These are phyloP conservation scores for Thaumatotibia leucotreta DNA, from an alignment of 1,140 invertebrate genomes.

Conservation along the genomic window DNA sequence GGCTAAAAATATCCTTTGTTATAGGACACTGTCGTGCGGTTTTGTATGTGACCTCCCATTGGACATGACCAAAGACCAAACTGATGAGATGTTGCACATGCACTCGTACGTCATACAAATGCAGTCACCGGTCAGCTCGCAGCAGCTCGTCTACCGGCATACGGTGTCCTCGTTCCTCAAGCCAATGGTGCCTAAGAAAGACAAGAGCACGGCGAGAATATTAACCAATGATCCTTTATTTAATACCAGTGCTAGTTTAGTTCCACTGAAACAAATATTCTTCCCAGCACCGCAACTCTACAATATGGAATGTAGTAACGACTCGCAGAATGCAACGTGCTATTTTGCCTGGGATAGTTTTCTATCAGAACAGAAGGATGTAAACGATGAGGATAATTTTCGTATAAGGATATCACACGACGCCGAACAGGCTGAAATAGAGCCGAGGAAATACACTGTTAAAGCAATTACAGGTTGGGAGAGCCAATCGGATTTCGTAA, in stretches of 20 bases:
- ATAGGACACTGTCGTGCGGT: constrained; percentile 76
- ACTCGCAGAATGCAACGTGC: constrained; percentile 44
- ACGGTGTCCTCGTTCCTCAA: constrained; percentile 43
- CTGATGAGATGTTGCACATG: constrained; percentile 68
- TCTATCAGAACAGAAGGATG: constrained; percentile 33
- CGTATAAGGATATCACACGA: constrained; percentile 49
- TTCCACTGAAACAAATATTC: constrained; percentile 77
- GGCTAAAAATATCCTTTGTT: constrained; percentile 24
- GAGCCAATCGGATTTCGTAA: constrained; percentile 33
- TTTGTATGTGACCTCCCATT: constrained; percentile 77
- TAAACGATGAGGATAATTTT: constrained; percentile 25
- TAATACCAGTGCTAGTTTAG: constrained; percentile 76
- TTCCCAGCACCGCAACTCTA: constrained; percentile 78
- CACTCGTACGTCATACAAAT: constrained; percentile 77
- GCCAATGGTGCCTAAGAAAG: constrained; percentile 66
- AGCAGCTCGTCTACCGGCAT: constrained; percentile 55
- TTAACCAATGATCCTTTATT: constrained; percentile 79
- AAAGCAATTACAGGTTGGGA: constrained; percentile 32
- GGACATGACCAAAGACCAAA: constrained; percentile 65
- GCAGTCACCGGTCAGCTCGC: constrained; percentile 60
- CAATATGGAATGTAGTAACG: constrained; percentile 43
- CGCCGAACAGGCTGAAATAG: constrained; percentile 28
- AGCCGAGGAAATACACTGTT: constrained; percentile 48
- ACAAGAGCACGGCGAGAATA: constrained; percentile 75
- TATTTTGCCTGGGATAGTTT: constrained; percentile 45